Base-by-base conservation (phyloP, 1,140 invertebrate genomes). In the Eriosoma lanigerum region DNA sequence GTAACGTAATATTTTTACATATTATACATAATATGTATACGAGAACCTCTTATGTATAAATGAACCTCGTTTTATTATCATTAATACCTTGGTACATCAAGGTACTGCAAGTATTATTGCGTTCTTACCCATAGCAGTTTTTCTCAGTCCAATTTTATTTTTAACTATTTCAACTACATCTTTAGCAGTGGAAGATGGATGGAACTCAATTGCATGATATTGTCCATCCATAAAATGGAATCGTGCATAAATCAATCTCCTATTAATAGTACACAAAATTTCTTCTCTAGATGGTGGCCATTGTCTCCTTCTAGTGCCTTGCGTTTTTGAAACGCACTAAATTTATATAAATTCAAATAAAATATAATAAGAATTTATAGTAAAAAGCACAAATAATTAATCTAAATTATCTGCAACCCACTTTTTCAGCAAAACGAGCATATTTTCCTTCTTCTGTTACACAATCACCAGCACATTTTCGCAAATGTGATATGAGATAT, bases 141-240 rank as follows among this genome's bases (percentile, higher is more conserved):
- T 91, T 82, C 91, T 90, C 15, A 98, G 90, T 10, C 96, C 96
- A 84, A 98, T 96, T 88, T 97, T 98, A 52, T 91, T 90, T 82
- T 95, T 91, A n/a, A 98, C 92, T 83, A 95, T 91, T 85, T 93
- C 91, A 83, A 97, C 91, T 1, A 97, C 91, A 84, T 98, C 95
- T 83, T 90, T 90, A n/a, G 96, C 93, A 1, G 95, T 96, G 17
- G 96, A 94, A 32, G 95, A 96, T 0, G 96, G 94, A 86, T 97
- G 94, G 87, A 98, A 98, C 86, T 97, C 95, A 3, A 98, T 91
- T 0, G 95, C 93, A 85, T 97, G 94, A 85, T 96, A 96, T 84
- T 97, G 95, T 3, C 95, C 96, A 86, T 98, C 95, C 89, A 97
- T 93, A 84, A 98, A 93, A 85, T 96, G 92, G 83, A 98, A 95